phyloP scores from a whole-genome alignment of 2,888 invertebrate genomes.

The Trilocha varians region DNA sequence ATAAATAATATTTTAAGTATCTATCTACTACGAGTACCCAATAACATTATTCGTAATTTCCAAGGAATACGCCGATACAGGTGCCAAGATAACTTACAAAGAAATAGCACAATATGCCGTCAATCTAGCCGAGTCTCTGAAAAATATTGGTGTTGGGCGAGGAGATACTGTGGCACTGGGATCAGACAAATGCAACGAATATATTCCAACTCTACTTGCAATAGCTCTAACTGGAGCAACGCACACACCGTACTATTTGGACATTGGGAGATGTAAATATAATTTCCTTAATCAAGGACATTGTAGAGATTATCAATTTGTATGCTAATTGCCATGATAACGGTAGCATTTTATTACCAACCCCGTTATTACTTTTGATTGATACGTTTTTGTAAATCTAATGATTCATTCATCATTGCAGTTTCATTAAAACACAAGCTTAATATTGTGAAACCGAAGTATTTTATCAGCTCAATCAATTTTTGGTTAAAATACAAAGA shows the following conservation, averaged over 20 bases:
- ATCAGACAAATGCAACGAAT: conserved; percentile 74
- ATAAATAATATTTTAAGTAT: neutral
- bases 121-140: conserved; percentile 64
- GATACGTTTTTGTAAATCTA: conserved; percentile 4
- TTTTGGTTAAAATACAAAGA: conserved; percentile 54
- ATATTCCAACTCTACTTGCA: conserved; percentile 63
- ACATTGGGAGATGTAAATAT: conserved; percentile 37
- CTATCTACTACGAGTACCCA: too few species aligned
- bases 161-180: conserved; percentile 73
- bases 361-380: too few species aligned
- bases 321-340: neutral
- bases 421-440: conserved; percentile 77
- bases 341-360: neutral
- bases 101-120: conserved; percentile 67
- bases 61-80: conserved; percentile 73
- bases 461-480: conserved; percentile 74
- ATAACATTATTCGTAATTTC: too few species aligned
- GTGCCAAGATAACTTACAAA: conserved; percentile 61
- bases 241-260: conserved; percentile 38
- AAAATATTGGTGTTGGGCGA: conserved; percentile 52
- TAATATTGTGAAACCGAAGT: conserved; percentile 76
- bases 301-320: too few species aligned
- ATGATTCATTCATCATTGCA: too few species aligned
- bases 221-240: conserved; percentile 56
- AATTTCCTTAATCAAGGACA: too few species aligned